phyloP scores from a whole-genome alignment of 1,140 invertebrate genomes.

The Whitmania pigra region DNA sequence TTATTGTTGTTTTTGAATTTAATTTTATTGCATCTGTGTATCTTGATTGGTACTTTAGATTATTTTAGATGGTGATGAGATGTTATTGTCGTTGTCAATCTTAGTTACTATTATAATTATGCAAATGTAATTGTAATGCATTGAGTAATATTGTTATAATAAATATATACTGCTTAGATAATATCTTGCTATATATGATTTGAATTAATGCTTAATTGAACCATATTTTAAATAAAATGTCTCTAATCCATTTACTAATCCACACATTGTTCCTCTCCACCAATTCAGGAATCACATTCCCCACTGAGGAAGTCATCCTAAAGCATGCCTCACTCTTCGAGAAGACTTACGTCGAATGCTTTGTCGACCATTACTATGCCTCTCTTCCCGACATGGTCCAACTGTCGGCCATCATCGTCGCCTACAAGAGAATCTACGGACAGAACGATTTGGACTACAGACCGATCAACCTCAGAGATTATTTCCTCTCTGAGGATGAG shows the following conservation, averaged over 20 bases:
- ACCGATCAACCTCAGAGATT: neutral
- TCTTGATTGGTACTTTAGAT: too few species aligned
- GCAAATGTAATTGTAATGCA: too few species aligned
- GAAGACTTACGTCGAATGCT: slow-evolving; percentile 12
- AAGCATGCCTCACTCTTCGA: slow-evolving; percentile 18
- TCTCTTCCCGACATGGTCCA: slow-evolving; percentile 19
- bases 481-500: neutral
- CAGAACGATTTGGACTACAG: neutral
- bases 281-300: slow-evolving; percentile 12
- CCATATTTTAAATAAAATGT: too few species aligned
- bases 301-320: slow-evolving; percentile 15
- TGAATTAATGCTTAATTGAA: too few species aligned
- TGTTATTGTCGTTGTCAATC: neutral
- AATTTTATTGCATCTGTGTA: too few species aligned
- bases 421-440: slow-evolving; percentile 5
- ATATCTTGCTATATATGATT: too few species aligned
- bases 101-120: neutral
- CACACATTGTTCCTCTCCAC: neutral
- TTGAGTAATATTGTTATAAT: too few species aligned
- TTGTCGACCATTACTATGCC: slow-evolving; percentile 15
- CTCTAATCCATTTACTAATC: neutral
- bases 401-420: slow-evolving; percentile 19
- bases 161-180: too few species aligned
- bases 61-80: neutral
- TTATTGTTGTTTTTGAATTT: neutral